Base-by-base conservation (phyloP, 92 coral and sea anemone genomes). In the Zoanthus gigantus region DNA sequence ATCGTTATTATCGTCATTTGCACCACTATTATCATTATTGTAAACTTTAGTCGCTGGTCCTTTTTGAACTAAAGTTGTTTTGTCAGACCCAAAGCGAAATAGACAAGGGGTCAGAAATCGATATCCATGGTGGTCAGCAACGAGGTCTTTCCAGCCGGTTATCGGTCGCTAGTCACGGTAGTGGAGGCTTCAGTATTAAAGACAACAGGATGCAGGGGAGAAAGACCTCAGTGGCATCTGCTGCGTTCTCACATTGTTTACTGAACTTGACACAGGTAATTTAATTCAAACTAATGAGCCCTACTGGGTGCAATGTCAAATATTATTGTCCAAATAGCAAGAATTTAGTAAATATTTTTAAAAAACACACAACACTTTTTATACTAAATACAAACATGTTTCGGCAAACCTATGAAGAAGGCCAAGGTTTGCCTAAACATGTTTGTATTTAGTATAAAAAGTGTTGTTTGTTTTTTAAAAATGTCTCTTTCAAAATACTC, bases 141-240 rank as follows among this genome's bases (percentile, higher is more conserved):
- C 88, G 92, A 31, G 98, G 98, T 50, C 28, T 97, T 85, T 97
- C 99, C 80, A 96, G 99, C 71, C 91, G 99, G 28, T 90, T 93
- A 42, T 97, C 99, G 2, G 98, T 94, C 18, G 93, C 96, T 2
- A 97, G 99, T 87, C 98, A 95, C 34, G 99, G 99, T 76, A 97
- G 99, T 83, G 99, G 99, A 60, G 99, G 99, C 11, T 92, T 95
- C 86, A 97, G 99, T 50, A 89, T 92, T 85, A 97, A 97, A 84
- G 99, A 97, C 88, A 95, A 95, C 79, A 84, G 71, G 12, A 90
- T 81, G 18, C 90, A 86, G 29, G 82, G 88, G 7, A 92, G 96
- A 28, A 94, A 83, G 84, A 88, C 96, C 16, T 93, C 99, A 2
- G 82, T 82, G 15, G 92, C 99, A 5, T 97, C 99, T 53, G 98